Evolutionary conservation across 2,113 vertebrate genomes (phyloP).

Genomic region (Zootoca vivipara): DNA sequence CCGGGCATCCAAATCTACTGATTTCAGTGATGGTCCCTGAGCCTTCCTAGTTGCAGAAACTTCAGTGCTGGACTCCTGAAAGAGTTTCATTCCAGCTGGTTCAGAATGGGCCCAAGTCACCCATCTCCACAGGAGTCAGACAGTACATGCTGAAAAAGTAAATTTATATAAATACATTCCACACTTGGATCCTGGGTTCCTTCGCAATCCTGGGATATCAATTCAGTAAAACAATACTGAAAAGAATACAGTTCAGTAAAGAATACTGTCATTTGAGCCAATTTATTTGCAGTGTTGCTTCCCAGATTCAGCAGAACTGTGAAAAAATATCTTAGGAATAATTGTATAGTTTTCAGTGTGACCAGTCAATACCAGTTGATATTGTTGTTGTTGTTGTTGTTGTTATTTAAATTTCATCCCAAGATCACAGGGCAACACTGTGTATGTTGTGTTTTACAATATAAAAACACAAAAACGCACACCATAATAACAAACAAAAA

Average conservation of each 20-base stretch:
- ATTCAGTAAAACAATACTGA: no score
- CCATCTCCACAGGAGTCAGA: background rate
- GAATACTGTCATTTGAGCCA: background rate
- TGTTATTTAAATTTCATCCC: no score
- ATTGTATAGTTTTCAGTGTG: background rate
- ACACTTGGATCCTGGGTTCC: background rate
- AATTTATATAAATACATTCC: background rate
- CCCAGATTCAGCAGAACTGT: background rate
- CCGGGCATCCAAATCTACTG: no score
- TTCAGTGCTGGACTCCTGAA: background rate
- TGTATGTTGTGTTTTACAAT: no score
- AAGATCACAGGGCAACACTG: no score
- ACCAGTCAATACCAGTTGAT: background rate
- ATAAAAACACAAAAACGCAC: no score
- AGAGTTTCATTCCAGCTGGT: background rate
- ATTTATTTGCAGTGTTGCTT: background rate
- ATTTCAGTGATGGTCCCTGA: background rate
- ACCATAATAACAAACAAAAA: no score
- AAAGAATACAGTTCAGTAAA: background rate
- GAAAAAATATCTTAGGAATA: background rate
- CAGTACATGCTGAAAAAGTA: background rate
- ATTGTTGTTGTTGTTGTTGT: no score
- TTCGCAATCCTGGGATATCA: no score
- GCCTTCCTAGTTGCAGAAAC: background rate
- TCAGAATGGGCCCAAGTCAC: conserved; percentile 8